These are phyloP conservation scores for Craterocephalus amniculus DNA, from an alignment of 2,797 vertebrate species.

Conservation along the genomic window DNA sequence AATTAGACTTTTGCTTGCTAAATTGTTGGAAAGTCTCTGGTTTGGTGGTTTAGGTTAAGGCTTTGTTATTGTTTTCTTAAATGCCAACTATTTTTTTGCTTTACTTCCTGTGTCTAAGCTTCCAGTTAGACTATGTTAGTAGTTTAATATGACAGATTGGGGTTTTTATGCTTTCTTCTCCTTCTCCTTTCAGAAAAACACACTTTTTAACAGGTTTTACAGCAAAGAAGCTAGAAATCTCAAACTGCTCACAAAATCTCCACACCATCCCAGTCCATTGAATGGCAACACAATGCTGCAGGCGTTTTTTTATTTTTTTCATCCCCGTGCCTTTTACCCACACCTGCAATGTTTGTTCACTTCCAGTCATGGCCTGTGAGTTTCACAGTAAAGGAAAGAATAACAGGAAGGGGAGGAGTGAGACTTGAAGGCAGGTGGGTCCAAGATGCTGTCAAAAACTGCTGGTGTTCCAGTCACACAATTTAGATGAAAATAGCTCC, in stretches of 20 bases:
- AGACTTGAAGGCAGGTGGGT: conserved; percentile 17
- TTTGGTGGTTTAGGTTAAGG: not conserved
- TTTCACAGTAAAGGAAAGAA: conserved; percentile 42
- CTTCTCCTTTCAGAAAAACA: not conserved
- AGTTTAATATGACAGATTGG: not conserved
- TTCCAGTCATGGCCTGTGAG: conserved; percentile 24
- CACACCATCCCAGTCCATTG: not conserved
- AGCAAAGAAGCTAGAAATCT: not conserved
- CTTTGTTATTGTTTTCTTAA: not conserved
- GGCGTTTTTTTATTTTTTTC: conserved; percentile 19
- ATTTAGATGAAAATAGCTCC: conserved; percentile 30
- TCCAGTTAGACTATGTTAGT: not conserved
- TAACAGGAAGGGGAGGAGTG: conserved; percentile 56
- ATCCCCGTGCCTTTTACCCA: conserved; percentile 10
- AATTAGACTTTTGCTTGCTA: not conserved
- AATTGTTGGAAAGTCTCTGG: not conserved
- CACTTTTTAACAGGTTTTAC: not conserved
- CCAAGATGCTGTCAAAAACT: conserved; percentile 36
- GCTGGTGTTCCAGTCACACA: conserved; percentile 14
- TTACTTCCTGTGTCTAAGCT: not conserved
- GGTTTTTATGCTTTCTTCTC: not conserved
- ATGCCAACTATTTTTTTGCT: not conserved
- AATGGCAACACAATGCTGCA: not conserved
- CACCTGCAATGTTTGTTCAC: conserved; percentile 9
- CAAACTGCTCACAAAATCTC: not conserved